Evolutionary conservation across 2,113 vertebrate genomes (phyloP).

Genomic region (Aegotheles bennettii): DNA sequence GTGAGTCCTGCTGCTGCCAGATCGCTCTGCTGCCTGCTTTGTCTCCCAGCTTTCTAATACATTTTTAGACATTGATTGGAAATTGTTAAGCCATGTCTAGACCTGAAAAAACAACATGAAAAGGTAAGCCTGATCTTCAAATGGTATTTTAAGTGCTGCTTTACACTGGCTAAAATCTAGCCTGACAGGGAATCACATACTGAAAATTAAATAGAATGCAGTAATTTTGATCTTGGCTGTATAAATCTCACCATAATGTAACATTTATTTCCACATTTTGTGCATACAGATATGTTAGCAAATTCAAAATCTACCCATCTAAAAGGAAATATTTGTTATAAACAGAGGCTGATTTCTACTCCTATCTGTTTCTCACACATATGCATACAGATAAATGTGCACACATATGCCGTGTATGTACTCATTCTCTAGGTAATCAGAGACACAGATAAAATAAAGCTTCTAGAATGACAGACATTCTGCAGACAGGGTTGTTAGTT

Average conservation of each 20-base stretch:
- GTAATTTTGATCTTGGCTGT: not conserved
- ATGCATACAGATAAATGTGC: not conserved
- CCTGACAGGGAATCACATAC: not conserved
- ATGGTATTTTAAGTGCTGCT: slow-evolving; percentile 22
- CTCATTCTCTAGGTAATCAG: slow-evolving; percentile 77
- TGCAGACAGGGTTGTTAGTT: slow-evolving; percentile 93
- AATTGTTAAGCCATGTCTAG: slow-evolving; percentile 46
- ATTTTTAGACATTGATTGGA: slow-evolving; percentile 39
- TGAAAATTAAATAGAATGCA: not conserved
- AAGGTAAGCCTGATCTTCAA: slow-evolving; percentile 29
- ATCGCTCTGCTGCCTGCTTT: not conserved
- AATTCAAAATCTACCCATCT: not conserved
- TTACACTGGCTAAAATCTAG: slow-evolving; percentile 29
- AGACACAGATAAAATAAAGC: slow-evolving; percentile 76
- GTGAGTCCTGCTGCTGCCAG: not conserved
- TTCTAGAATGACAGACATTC: slow-evolving; percentile 81
- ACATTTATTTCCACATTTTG: not conserved
- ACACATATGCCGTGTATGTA: slow-evolving; percentile 9
- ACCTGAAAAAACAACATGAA: not conserved
- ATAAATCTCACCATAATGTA: not conserved
- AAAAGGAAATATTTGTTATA: not conserved
- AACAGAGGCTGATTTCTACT: not conserved
- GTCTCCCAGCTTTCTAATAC: not conserved
- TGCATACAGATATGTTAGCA: not conserved
- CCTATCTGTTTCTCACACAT: not conserved